These are phyloP conservation scores for Nephotettix cincticeps DNA, from an alignment of 1,140 invertebrate species.

Conservation along the genomic window DNA sequence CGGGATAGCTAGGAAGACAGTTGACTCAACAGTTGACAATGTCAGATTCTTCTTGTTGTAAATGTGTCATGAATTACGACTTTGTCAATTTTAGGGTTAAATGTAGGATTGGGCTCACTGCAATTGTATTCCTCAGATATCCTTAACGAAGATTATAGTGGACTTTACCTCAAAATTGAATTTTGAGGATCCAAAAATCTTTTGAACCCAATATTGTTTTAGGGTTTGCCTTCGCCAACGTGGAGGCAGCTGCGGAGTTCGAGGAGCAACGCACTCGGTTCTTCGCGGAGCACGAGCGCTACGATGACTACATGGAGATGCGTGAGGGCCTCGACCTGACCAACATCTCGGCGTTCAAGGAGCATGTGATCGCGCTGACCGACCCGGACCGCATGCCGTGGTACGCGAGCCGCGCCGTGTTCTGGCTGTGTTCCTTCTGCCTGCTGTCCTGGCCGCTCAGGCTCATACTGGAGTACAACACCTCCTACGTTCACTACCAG, in stretches of 20 bases:
- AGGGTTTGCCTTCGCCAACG: constrained; percentile 77
- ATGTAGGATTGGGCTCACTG: too few relatives aligned
- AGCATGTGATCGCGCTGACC: constrained; percentile 64
- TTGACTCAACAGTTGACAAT: too few relatives aligned
- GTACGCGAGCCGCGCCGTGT: constrained; percentile 64
- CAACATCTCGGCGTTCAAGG: constrained; percentile 59
- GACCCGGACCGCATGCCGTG: constrained; percentile 63
- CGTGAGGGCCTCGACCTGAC: constrained; percentile 79
- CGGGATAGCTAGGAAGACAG: too few relatives aligned
- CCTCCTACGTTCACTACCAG: constrained; percentile 78
- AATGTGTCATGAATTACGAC: too few relatives aligned
- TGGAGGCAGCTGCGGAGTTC: constrained; percentile 78
- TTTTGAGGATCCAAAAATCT: too few relatives aligned
- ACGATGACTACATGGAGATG: constrained; percentile 89
- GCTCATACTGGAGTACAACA: constrained; percentile 81
- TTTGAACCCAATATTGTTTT: too few relatives aligned
- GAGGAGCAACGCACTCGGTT: constrained; percentile 81
- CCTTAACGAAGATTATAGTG: too few relatives aligned
- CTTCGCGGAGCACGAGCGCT: constrained; percentile 76
- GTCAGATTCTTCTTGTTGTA: too few relatives aligned
- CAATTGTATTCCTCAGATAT: too few relatives aligned
- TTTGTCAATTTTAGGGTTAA: too few relatives aligned
- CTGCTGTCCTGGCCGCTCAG: constrained; percentile 83
- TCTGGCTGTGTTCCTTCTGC: constrained; percentile 74
- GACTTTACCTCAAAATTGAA: too few relatives aligned